phyloP scores from a whole-genome alignment of 2,888 invertebrate species.

The Standfussiana lucernea region DNA sequence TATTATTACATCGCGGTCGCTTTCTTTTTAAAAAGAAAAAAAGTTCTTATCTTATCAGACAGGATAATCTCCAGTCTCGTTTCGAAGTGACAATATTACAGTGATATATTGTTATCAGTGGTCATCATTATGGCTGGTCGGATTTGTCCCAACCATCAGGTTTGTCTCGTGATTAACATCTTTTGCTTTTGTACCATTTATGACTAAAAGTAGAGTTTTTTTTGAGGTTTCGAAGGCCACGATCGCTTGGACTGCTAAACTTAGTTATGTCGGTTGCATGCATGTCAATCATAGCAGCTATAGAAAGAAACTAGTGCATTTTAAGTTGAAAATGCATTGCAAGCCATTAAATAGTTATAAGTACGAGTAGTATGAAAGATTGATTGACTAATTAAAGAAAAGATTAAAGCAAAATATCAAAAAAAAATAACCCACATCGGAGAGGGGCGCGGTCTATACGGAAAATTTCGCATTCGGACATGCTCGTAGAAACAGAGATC shows the following conservation, averaged over 20 bases:
- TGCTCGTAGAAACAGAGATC: neutral
- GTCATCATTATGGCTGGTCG: slow-evolving; percentile 25
- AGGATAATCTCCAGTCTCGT: neutral
- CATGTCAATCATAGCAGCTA: too few relatives aligned
- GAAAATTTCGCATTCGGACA: neutral
- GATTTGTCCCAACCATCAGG: slow-evolving; percentile 32
- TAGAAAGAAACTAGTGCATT: too few relatives aligned
- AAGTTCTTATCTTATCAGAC: slow-evolving; percentile 19
- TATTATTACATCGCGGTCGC: slow-evolving; percentile 13
- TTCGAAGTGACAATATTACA: neutral
- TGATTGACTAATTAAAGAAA: neutral
- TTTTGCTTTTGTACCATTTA: neutral
- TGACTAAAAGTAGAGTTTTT: neutral
- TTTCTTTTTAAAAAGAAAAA: slow-evolving; percentile 30
- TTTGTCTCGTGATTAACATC: slow-evolving; percentile 10
- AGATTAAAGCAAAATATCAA: neutral
- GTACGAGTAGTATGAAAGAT: neutral
- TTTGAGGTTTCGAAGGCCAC: neutral
- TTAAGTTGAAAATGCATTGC: neutral
- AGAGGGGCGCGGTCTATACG: neutral
- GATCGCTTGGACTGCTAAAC: neutral
- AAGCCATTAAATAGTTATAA: neutral
- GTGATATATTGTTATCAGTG: slow-evolving; percentile 29
- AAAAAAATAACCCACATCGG: neutral
- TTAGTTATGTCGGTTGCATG: too few relatives aligned